phyloP scores from a whole-genome alignment of 2,797 vertebrate genomes.

The Halcyon chelicuti region DNA sequence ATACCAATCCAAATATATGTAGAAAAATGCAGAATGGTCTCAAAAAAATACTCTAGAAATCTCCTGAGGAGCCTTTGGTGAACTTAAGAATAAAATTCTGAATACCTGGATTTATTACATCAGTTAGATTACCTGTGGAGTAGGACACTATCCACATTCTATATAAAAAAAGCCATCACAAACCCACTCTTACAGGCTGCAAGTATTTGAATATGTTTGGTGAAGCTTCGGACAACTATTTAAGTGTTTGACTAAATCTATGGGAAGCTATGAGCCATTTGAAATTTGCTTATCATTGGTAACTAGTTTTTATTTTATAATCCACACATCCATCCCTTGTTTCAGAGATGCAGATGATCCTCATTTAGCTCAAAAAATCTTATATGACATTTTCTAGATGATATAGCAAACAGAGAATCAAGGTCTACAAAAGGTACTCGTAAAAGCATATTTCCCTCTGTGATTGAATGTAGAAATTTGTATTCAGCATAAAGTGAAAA shows the following conservation, averaged over 20 bases:
- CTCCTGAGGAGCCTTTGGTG: not conserved
- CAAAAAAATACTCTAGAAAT: not conserved
- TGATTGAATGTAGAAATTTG: slow-evolving; percentile 11
- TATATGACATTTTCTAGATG: slow-evolving; percentile 3
- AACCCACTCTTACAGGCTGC: not conserved
- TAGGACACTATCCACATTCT: not conserved
- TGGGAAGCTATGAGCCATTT: not conserved
- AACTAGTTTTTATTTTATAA: slow-evolving; percentile 38
- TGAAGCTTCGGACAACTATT: not conserved
- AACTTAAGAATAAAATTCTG: not conserved
- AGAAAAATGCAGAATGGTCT: not conserved
- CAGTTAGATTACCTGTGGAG: not conserved
- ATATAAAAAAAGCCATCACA: not conserved
- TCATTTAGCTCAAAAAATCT: slow-evolving; percentile 50
- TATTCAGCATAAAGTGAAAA: slow-evolving; percentile 41
- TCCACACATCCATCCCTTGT: not conserved
- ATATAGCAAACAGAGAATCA: slow-evolving; percentile 2
- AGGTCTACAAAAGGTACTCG: slow-evolving; percentile 23
- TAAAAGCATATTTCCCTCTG: slow-evolving; percentile 28
- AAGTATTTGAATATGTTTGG: not conserved
- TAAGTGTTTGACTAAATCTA: not conserved
- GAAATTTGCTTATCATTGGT: not conserved
- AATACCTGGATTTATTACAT: not conserved
- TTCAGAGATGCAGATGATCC: slow-evolving; percentile 46
- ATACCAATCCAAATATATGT: rapidly evolving